Conservation (phyloP, 2,888 invertebrate species). For the Dasysyrphus albostriatus region DNA sequence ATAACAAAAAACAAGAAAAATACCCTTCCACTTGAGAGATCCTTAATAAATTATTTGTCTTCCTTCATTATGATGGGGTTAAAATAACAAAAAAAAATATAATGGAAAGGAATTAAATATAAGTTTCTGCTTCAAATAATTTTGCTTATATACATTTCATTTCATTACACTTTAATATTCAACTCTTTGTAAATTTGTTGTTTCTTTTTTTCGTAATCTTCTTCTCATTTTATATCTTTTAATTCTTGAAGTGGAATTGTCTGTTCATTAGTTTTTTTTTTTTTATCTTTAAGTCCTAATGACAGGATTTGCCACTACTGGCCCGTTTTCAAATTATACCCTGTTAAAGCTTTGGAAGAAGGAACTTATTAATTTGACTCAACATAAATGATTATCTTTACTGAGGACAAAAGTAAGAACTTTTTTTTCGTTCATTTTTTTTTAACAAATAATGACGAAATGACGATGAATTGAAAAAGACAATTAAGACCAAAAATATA, state of each 20-base stretch:
- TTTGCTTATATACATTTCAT: constrained; percentile 25
- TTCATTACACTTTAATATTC: constrained; percentile 10
- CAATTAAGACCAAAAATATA: constrained; percentile 15
- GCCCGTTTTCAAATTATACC: constrained; percentile 18
- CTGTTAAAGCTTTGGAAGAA: constrained; percentile 4
- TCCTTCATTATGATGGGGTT: not conserved
- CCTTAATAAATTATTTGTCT: constrained; percentile 4
- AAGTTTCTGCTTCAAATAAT: constrained; percentile 12
- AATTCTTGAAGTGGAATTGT: constrained; percentile 30
- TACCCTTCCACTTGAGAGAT: constrained; percentile 15
- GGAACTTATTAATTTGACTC: constrained; percentile 33
- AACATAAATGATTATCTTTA: constrained; percentile 18
- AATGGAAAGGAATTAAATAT: constrained; percentile 26
- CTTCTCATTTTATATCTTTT: constrained; percentile 14
- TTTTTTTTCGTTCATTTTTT: not conserved
- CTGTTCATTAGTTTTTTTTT: constrained; percentile 23
- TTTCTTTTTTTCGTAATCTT: not conserved
- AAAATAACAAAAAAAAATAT: not conserved
- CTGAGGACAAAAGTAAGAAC: not conserved
- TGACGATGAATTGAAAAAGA: not conserved
- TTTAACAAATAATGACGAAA: not conserved
- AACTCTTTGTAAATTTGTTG: not conserved
- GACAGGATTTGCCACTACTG: constrained; percentile 15
- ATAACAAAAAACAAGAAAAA: not conserved
- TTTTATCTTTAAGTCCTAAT: constrained; percentile 3